A percentile compares a stretch with the other conserved stretches of the same genome.
Evolutionary conservation across 2,113 vertebrate species (phyloP).

Genomic region (Pterophyllum scalare): DNA sequence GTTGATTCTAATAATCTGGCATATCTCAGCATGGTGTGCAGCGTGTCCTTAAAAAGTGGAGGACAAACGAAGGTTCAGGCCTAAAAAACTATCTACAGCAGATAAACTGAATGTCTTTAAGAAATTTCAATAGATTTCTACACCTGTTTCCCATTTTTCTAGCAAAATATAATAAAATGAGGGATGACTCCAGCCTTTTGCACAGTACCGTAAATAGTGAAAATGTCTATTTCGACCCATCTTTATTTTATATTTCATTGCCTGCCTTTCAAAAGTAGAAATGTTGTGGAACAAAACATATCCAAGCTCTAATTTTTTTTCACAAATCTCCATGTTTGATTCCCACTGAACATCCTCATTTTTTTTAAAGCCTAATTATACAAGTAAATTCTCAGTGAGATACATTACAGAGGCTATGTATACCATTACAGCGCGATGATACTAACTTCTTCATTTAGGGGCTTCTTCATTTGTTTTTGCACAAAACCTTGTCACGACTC

Average conservation of each 20-base stretch:
- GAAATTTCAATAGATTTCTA: not conserved
- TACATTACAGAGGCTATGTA: not conserved
- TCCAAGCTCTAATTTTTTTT: rapidly evolving
- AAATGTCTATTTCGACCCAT: rapidly evolving
- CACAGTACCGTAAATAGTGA: not conserved
- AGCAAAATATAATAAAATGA: not conserved
- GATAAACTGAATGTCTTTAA: not conserved
- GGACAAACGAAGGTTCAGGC: not conserved
- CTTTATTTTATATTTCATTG: not conserved
- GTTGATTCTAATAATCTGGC: not conserved
- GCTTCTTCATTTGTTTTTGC: not conserved
- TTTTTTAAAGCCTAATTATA: not conserved
- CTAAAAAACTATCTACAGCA: not conserved
- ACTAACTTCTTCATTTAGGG: not conserved
- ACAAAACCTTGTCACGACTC: not conserved
- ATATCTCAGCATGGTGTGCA: not conserved
- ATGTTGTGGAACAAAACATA: not conserved
- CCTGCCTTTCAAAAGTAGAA: not conserved
- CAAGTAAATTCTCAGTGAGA: too few species aligned
- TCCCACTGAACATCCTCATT: not conserved
- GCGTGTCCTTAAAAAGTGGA: not conserved
- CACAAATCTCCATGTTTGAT: not conserved
- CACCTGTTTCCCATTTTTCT: rapidly evolving
- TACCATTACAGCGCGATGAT: not conserved
- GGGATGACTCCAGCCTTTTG: not conserved